phyloP scores from a whole-genome alignment of 2,113 vertebrate genomes.

The Ctenomys sociabilis region DNA sequence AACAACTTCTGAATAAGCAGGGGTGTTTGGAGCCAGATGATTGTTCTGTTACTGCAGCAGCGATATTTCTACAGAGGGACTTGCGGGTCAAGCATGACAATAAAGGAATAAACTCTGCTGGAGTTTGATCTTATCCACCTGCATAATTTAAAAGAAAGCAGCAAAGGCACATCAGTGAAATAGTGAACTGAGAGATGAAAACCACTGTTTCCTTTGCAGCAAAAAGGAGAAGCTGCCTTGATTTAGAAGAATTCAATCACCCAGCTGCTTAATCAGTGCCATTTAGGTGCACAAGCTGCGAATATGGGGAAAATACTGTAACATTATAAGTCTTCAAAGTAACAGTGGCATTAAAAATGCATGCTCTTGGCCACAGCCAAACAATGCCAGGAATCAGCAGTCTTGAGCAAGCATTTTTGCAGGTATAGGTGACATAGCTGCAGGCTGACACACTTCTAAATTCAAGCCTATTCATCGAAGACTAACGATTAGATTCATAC shows the following conservation, averaged over 20 bases:
- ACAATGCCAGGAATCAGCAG: conserved; percentile 46
- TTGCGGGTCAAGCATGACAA: background rate
- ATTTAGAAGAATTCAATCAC: background rate
- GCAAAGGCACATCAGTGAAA: background rate
- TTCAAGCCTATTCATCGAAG: conserved; percentile 68
- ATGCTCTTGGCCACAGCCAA: background rate
- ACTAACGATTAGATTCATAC: conserved; percentile 69
- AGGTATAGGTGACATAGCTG: conserved; percentile 40
- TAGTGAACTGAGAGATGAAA: conserved; percentile 18
- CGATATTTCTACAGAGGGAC: background rate
- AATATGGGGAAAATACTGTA: background rate
- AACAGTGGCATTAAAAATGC: conserved; percentile 13
- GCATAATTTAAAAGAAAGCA: conserved; percentile 29
- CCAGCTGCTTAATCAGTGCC: conserved; percentile 16
- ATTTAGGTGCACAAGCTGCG: background rate
- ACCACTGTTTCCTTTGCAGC: background rate
- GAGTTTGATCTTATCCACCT: background rate
- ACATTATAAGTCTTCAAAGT: conserved; percentile 40
- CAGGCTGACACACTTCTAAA: conserved; percentile 51
- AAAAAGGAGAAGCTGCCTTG: conserved; percentile 29
- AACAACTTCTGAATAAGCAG: background rate
- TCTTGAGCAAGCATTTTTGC: conserved; percentile 58
- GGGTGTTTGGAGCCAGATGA: background rate
- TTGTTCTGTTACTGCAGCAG: background rate
- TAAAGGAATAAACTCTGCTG: background rate